A percentile compares a stretch with the other conserved stretches of the same genome.
phyloP scores from a whole-genome alignment of 64 coral and sea anemone genomes.

The Montipora efflorescens region DNA sequence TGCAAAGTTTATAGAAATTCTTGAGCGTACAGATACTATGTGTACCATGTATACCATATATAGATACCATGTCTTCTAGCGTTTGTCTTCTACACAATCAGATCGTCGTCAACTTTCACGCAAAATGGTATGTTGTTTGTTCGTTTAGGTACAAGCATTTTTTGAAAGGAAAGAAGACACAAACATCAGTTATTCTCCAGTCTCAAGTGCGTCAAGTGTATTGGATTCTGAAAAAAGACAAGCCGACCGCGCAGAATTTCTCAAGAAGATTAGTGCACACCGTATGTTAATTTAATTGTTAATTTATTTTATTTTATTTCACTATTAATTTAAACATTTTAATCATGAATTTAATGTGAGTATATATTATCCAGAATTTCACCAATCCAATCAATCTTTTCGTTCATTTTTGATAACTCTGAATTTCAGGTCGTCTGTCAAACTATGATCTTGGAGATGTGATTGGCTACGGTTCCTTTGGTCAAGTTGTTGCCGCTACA shows the following conservation, averaged over 20 bases:
- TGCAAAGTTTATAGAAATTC: too few relatives aligned
- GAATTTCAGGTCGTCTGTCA: neutral
- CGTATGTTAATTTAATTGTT: neutral
- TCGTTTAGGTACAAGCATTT: neutral
- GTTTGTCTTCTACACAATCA: too few relatives aligned
- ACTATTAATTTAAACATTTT: too few relatives aligned
- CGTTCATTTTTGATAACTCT: neutral
- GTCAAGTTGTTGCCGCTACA: slow-evolving; percentile 6
- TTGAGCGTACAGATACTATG: too few relatives aligned
- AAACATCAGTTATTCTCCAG: neutral
- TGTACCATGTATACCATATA: too few relatives aligned
- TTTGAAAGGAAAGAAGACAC: neutral
- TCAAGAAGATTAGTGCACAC: slow-evolving; percentile 16
- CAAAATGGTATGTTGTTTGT: neutral
- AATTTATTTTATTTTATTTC: too few relatives aligned
- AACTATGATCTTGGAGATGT: slow-evolving; percentile 12
- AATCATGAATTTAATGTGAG: too few relatives aligned
- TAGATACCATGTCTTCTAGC: too few relatives aligned
- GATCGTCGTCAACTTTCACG: too few relatives aligned
- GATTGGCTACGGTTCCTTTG: slow-evolving; percentile 35
- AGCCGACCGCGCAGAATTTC: slow-evolving; percentile 3
- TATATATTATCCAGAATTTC: too few relatives aligned
- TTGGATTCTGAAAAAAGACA: neutral
- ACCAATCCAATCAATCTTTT: neutral
- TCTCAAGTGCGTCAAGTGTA: slow-evolving; percentile 7